Percentiles rank a stretch among this genome's conserved stretches.
phyloP scores from a whole-genome alignment of 2,113 vertebrate genomes.

The Pelodiscus sinensis region DNA sequence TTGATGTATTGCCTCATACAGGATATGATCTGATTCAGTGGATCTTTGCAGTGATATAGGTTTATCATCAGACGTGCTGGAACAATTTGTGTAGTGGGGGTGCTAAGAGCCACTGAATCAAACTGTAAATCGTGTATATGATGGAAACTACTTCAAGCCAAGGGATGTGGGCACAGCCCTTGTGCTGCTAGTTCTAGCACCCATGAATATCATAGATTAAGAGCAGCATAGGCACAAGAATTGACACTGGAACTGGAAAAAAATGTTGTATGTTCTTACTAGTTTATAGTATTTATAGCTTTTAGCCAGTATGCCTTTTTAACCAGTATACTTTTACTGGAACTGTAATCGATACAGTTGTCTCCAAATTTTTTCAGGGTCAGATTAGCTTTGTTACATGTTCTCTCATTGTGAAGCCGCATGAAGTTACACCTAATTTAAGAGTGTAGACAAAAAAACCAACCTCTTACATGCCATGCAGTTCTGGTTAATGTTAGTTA shows the following conservation, averaged over 20 bases:
- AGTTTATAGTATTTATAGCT: constrained; percentile 28
- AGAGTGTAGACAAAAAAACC: constrained; percentile 25
- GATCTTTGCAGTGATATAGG: not conserved
- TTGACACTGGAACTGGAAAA: not conserved
- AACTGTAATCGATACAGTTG: not conserved
- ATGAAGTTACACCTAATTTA: constrained; percentile 49
- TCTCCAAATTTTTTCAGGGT: constrained; percentile 23
- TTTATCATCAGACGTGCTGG: not conserved
- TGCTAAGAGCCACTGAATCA: too few relatives aligned
- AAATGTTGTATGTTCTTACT: not conserved
- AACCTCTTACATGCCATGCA: constrained; percentile 59
- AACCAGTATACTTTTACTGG: not conserved
- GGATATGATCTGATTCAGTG: not conserved
- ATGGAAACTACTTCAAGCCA: too few relatives aligned
- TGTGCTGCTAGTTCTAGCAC: too few relatives aligned
- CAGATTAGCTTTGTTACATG: constrained; percentile 29
- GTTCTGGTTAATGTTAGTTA: constrained; percentile 14
- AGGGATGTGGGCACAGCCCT: too few relatives aligned
- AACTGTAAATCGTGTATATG: too few relatives aligned
- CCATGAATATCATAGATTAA: not conserved
- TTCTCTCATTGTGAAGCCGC: constrained; percentile 22
- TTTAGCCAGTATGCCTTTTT: not conserved
- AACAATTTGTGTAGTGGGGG: too few relatives aligned
- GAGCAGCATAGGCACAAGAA: not conserved
- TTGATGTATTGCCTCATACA: not conserved